These are phyloP conservation scores for Schmidtea mediterranea DNA, from an alignment of 1,140 invertebrate species.

Conservation along the genomic window DNA sequence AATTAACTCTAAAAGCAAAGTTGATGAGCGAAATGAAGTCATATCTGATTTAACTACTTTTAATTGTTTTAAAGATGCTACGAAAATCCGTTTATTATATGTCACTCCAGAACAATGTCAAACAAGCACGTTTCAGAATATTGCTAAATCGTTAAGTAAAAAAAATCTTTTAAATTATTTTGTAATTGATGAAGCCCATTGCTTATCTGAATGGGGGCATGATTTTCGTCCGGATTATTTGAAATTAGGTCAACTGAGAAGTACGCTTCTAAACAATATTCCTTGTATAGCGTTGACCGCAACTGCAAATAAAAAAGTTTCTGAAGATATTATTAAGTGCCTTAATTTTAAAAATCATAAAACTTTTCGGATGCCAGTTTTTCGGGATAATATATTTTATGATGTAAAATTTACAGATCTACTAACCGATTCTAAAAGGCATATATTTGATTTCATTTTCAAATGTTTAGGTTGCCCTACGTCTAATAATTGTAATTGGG, in stretches of 20 bases:
- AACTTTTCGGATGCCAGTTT: constrained; percentile 36
- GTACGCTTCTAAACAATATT: constrained; percentile 36
- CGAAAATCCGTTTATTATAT: constrained; percentile 41
- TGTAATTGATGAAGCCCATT: constrained; percentile 85
- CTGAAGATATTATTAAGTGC: constrained; percentile 33
- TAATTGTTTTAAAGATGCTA: constrained; percentile 2
- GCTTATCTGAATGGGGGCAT: constrained; percentile 88
- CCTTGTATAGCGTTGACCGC: constrained; percentile 53
- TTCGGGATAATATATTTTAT: constrained; percentile 40
- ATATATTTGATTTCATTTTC: constrained; percentile 42
- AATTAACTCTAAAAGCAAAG: constrained; percentile 55
- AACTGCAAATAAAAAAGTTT: constrained; percentile 39
- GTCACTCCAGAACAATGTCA: constrained; percentile 67
- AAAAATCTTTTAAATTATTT: constrained; percentile 35
- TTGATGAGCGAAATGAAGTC: constrained; percentile 42
- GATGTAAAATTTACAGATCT: constrained; percentile 49
- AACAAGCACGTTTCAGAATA: constrained; percentile 41
- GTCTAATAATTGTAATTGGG: not conserved
- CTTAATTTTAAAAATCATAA: constrained; percentile 29
- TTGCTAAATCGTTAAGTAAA: constrained; percentile 25
- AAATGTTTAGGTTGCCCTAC: constrained; percentile 10
- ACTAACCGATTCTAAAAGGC: constrained; percentile 40
- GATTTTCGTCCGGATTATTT: constrained; percentile 82
- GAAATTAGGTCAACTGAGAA: constrained; percentile 45
- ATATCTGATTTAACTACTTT: constrained; percentile 6